These are phyloP conservation scores for Asobara japonica DNA, from an alignment of 1,140 invertebrate genomes.

Conservation along the genomic window DNA sequence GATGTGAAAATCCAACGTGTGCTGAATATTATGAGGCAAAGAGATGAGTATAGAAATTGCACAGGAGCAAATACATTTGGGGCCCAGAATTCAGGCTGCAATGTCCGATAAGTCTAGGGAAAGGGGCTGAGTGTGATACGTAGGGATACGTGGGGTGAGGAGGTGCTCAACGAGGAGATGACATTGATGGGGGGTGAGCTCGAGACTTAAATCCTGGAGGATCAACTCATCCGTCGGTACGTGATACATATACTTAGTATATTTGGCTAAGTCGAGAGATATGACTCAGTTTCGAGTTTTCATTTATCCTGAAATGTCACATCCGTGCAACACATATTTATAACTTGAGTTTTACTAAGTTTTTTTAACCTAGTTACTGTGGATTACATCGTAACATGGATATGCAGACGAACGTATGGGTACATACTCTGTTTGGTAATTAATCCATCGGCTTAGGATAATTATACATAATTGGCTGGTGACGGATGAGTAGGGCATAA, in stretches of 20 bases:
- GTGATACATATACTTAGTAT: conserved; percentile 61
- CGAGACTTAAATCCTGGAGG: conserved; percentile 60
- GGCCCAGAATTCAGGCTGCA: conserved; percentile 44
- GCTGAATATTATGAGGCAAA: conserved; percentile 24
- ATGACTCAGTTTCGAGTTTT: conserved; percentile 5
- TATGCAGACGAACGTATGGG: background rate
- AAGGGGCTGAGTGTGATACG: conserved; percentile 55
- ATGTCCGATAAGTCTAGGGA: conserved; percentile 61
- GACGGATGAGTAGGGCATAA: background rate
- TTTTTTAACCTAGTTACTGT: background rate
- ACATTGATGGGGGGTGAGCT: conserved; percentile 61
- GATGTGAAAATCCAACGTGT: conserved; percentile 57
- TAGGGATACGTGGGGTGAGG: background rate
- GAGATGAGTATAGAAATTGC: conserved; percentile 19
- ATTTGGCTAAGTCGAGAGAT: conserved; percentile 33
- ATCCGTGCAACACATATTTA: background rate
- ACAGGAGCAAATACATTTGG: conserved; percentile 28
- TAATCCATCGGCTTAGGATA: background rate
- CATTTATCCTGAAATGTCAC: background rate
- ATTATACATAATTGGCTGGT: conserved; percentile 10
- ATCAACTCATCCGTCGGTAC: conserved; percentile 66
- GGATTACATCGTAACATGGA: background rate
- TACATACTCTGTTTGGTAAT: background rate
- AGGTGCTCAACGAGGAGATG: conserved; percentile 54
- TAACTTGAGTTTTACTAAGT: no score